Evolutionary conservation across 2,113 vertebrate species (phyloP), one percentile per base, ranked within the genome.

Genomic region (Anhinga anhinga): DNA sequence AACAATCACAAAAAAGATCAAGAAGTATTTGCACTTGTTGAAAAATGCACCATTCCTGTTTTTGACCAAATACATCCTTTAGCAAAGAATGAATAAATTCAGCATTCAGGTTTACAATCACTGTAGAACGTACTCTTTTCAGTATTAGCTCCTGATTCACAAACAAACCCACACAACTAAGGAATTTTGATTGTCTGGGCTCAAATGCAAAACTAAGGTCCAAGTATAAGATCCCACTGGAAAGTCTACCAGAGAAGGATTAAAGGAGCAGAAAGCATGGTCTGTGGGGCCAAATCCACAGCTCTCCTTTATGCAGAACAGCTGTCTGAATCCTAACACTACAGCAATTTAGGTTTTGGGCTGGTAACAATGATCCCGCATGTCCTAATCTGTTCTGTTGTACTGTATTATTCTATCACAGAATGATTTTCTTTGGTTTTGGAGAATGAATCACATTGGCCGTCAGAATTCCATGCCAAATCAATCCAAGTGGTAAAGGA

Each of bases 401-500:
- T 69, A 58, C 44, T 91, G 58, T 72, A 82, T 94, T 93, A 65
- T 95, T 95, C 77, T 77, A 83, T 81, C 76, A 92, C 45, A 79
- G 58, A 56, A 36, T 79, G 40, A 80, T 95, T 95, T 93, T 72
- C 74, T 87, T 91, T 69, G 8, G 10, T 47, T 95, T 84, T 61
- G 45, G 40, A 45, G 82, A 94, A 96, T 70, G 40, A 96, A 91
- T 94, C 78, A 70, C 34, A 62, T 6, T 50, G 30, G 36, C 19
- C 3, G 0, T 80, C 82, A 77, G 62, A 96, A 86, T 94, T 88
- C 88, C 34, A 83, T 13, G 38, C 63, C 72, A 4, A 86, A 74
- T 96, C 92, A 96, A 92, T 94, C 71, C 29, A 52, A 92, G 67
- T 26, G 88, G 66, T 90, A 94, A 95, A 96, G 71, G 55, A 97